Percentiles rank a stretch among this genome's conserved stretches.
These are phyloP conservation scores for Cephus pygmeus DNA, from an alignment of 2,888 invertebrate genomes.

Conservation along the genomic window DNA sequence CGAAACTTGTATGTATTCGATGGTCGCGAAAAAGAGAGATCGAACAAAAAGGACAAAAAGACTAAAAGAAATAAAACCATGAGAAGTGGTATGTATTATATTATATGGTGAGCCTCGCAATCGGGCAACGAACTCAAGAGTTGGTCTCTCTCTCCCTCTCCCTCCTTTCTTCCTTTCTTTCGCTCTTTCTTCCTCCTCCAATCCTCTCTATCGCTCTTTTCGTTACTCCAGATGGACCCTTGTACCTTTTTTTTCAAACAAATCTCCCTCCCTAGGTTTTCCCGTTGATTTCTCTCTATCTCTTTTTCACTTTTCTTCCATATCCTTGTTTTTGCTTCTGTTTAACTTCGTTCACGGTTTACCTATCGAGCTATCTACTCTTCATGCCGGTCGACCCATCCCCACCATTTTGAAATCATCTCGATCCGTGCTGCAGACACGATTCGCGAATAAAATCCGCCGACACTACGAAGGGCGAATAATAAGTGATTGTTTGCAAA, in stretches of 20 bases:
- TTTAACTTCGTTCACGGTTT: too few species aligned
- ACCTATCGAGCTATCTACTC: too few species aligned
- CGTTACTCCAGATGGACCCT: background rate
- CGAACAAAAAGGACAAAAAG: conserved; percentile 32
- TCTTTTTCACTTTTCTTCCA: conserved; percentile 12
- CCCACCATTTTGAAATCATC: background rate
- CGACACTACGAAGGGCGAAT: background rate
- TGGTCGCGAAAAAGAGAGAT: conserved; percentile 26
- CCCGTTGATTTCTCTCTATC: conserved; percentile 7
- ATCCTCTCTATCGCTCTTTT: background rate
- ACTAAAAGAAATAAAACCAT: conserved; percentile 19
- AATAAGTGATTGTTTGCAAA: background rate
- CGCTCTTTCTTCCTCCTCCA: conserved; percentile 15
- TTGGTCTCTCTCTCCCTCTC: conserved; percentile 30
- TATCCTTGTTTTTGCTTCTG: too few species aligned
- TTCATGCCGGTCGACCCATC: too few species aligned
- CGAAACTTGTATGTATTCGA: conserved; percentile 36
- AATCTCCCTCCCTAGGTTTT: conserved; percentile 3
- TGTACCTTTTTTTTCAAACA: background rate
- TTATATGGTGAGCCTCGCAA: conserved; percentile 39
- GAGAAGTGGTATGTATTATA: conserved; percentile 12
- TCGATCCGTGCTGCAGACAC: background rate
- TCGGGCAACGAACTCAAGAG: conserved; percentile 56
- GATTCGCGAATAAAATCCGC: background rate
- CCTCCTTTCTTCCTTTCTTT: conserved; percentile 26